Evolutionary conservation across 2,888 invertebrate genomes (phyloP), one percentile per base, ranked within the genome.

Genomic region (Nephrotoma flavescens): DNA sequence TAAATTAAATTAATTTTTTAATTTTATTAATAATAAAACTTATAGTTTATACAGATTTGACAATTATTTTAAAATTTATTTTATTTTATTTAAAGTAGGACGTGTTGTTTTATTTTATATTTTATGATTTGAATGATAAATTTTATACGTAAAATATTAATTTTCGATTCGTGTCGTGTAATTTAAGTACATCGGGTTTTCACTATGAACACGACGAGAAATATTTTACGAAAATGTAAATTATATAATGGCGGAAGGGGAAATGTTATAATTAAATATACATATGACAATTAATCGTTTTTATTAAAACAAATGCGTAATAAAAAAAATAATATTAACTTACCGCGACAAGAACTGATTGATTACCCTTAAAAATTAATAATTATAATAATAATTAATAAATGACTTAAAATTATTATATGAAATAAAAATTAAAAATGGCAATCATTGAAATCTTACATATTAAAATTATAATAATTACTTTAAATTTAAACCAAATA

Each of bases 391-490:
- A 71, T 71, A 71, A 11, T 31, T 19, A 71, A 71, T 71, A 71
- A 71, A 19, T 71, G 71, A 31, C 71, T 71, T 71, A 71, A 71
- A 71, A 31, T 71, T 31, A 71, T 71, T 57, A 47, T 83, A 42
- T 84, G 42, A 84, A 84, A 84, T 42, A 84, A 84, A 84, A 84
- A 84, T 42, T 42, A 84, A 15, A 84, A 84, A 84, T 84, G 84
- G 84, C 84, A 84, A 84, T 42, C 84, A 84, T 84, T 84, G 84
- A 84, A 84, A 84, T 42, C 42, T 42, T 84, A 84, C n/a, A n/a
- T 42, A 83, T 47, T 84, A 15, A 84, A 84, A 84, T 42, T 84
- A 84, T 42, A 83, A 83, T 83, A 84, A 84, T 84, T 84, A 84
- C 84, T 84, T 42, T 84, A 47, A 47, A 47, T 12, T n/a, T 47